Evolutionary conservation across 2,797 vertebrate genomes (phyloP), one percentile per base, ranked within the genome.

Genomic region (Clarias pachynema): DNA sequence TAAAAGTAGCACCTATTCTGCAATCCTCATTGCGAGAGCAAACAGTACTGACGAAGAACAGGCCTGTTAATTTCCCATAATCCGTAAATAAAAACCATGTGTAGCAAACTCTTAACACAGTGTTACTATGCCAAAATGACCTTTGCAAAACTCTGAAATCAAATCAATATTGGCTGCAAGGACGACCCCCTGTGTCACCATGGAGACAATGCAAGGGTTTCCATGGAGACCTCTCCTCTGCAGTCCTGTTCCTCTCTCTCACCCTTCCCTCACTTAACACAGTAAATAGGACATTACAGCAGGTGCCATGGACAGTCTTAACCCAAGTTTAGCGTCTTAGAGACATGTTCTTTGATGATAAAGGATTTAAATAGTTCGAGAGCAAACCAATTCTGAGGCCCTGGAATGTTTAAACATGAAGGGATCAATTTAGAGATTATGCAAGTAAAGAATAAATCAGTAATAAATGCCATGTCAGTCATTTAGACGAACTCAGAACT

Each of bases 131-230:
- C 31, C 81, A 16, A 49, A 80, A 62, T 31, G 88, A 82, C 60
- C 65, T 87, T 85, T 79, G 29, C 26, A 69, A 79, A 84, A 31
- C 79, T 84, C 63, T 29, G 69, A 86, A 86, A 81, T 69, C 72
- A 79, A 81, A 85, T 84, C 73, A 79, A 74, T 80, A 82, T 83
- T 31, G 74, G 81, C 34, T 60, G 87, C 12, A 63, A 88, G 83
- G 79, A 81, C 81, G 84, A 84, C 53, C 81, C 72, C 68, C 66
- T 20, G 77, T 53, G 68, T 88, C 84, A 86, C 88, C 84, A 88
- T 89, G 88, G 88, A 90, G 87, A 89, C 87, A 40, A 81, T 40
- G 65, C 77, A 83, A 74, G 84, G n/a, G 84, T 91, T 86, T 87
- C 89, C 90, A 89, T 84, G 86, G 89, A 89, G 82, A 90, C 84